Percentiles rank a stretch among this genome's conserved stretches.
phyloP scores from a whole-genome alignment of 2,113 vertebrate genomes.

The Pseudorectes ferrugineus region DNA sequence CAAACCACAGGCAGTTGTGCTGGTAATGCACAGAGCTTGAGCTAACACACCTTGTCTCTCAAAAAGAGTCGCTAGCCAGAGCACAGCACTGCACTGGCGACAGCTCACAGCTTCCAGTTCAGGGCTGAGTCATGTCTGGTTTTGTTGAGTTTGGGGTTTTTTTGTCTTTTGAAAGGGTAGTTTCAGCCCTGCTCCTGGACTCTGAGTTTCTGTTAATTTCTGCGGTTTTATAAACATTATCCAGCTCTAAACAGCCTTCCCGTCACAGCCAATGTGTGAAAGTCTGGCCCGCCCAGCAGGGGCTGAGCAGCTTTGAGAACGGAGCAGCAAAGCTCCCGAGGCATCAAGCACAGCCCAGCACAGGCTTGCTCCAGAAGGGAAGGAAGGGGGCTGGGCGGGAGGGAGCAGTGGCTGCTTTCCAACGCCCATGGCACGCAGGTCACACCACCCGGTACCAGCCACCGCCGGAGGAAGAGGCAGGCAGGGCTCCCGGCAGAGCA shows the following conservation, averaged over 20 bases:
- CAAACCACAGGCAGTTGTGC: neutral
- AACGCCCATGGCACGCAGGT: neutral
- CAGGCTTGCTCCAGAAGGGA: neutral
- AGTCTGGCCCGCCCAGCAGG: slow-evolving; percentile 13
- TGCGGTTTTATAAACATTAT: neutral
- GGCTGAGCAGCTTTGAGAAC: neutral
- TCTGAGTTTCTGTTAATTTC: neutral
- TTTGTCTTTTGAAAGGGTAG: neutral
- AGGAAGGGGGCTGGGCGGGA: slow-evolving; percentile 1
- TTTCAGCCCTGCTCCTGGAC: neutral
- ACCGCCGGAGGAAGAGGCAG: neutral
- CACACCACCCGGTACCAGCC: slow-evolving; percentile 30
- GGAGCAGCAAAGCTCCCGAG: neutral
- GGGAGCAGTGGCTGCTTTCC: neutral
- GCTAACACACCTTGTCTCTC: neutral
- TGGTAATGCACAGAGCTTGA: neutral
- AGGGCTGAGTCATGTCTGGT: slow-evolving; percentile 47
- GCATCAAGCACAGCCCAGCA: slow-evolving; percentile 39
- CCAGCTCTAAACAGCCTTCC: neutral
- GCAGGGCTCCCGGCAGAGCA: neutral
- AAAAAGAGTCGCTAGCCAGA: neutral
- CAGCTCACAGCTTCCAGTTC: slow-evolving; percentile 22
- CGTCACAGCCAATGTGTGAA: neutral
- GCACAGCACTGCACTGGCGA: neutral
- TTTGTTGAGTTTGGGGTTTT: neutral